Evolutionary conservation across 2,113 vertebrate genomes (phyloP).

Genomic region (Petroica traversi): DNA sequence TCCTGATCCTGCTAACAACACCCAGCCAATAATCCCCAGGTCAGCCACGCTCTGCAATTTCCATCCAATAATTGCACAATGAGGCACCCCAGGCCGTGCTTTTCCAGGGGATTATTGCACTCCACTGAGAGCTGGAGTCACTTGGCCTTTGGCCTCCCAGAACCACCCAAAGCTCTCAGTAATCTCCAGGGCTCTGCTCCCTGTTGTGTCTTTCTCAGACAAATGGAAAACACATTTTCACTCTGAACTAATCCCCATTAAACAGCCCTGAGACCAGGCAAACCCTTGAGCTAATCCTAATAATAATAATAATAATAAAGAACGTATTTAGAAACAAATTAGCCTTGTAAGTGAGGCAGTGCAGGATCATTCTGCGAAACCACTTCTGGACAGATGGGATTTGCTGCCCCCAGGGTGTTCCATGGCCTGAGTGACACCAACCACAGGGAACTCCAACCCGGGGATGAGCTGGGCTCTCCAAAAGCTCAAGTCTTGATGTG

Average conservation of each 20-base stretch:
- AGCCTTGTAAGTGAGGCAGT: constrained; percentile 7
- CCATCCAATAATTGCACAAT: constrained; percentile 11
- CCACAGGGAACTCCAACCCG: neutral
- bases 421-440: neutral
- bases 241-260: neutral
- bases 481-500: neutral
- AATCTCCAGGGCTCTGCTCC: constrained; percentile 43
- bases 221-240: constrained; percentile 41
- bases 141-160: constrained; percentile 46
- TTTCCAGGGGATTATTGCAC: constrained; percentile 36
- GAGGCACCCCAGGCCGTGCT: neutral
- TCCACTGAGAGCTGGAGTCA: neutral
- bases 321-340: constrained; percentile 38
- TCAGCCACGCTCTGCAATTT: neutral
- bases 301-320: neutral
- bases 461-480: neutral
- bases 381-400: neutral
- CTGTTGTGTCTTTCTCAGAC: constrained; percentile 35
- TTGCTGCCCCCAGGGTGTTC: neutral
- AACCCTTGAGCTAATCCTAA: constrained; percentile 1
- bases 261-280: neutral
- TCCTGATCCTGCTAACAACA: neutral
- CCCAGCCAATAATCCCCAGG: neutral
- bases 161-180: constrained; percentile 21
- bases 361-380: neutral